Base-by-base conservation (phyloP, 2,888 invertebrate species). In the Cataglyphis albicans region DNA sequence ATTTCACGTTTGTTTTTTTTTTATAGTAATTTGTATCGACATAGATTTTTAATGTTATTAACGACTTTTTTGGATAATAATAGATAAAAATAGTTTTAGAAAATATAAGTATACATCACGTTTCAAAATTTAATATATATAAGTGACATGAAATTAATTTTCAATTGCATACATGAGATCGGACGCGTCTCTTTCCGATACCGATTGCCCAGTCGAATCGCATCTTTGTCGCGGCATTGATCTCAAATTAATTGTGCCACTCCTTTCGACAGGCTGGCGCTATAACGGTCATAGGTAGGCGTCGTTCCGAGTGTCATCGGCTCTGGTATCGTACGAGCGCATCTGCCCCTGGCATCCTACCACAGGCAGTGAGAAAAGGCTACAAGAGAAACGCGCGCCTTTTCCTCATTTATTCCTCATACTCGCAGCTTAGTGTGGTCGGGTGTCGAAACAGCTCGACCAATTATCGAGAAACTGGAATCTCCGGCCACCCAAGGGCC, bases 401-500 rank as follows among this genome's bases (percentile, higher is more conserved):
- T 70, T 80, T 85, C 87, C n/a, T n/a, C 90, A 90, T 90, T 90
- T 90, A 90, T 90, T 90, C 83, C 90, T 90, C 88, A 88, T 90
- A 90, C 85, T 87, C 82, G 84, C 73, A 83, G 85, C 74, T 73
- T 75, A 91, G 88, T 91, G 93, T 93, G 93, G 92, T 92, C 93
- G 94, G 94, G 94, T 94, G 94, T 94, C 92, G 94, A 94, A 94
- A 94, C 94, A 94, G 94, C 93, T 94, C 93, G 94, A 94, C 94
- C 94, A 94, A 94, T 94, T 94, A 94, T 94, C 93, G 94, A 93
- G 94, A 94, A 94, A 94, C 94, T 94, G 94, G 94, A 94, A 94
- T 94, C 93, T 90, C 89, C 92, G 93, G 90, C 92, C 93, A 93
- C 93, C 93, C 93, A 93, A 85, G 84, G 90, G 82, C 87, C 85